These are phyloP conservation scores for Heteractis magnifica DNA, from an alignment of 92 coral and sea anemone genomes.

Conservation along the genomic window DNA sequence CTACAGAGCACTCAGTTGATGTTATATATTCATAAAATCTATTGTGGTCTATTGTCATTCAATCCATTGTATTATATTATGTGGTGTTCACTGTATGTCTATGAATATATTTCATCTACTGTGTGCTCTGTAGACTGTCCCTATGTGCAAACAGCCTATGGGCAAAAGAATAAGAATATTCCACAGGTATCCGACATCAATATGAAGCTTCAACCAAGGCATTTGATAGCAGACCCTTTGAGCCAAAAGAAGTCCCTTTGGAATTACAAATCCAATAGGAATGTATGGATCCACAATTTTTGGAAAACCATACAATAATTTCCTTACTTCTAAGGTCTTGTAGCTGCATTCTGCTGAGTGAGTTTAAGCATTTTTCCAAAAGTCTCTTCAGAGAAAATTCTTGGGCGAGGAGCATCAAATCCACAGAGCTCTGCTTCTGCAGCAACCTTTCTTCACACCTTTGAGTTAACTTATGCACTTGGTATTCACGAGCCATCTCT, in stretches of 20 bases:
- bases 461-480: slow-evolving; percentile 52
- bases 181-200: no score
- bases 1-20: no score
- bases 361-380: slow-evolving; percentile 64
- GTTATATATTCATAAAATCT: not conserved
- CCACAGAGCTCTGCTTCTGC: slow-evolving; percentile 74
- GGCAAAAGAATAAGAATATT: no score
- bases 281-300: no score
- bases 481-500: slow-evolving; percentile 76
- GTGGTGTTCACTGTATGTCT: not conserved
- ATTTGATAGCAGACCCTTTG: no score
- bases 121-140: no score
- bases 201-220: no score
- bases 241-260: no score
- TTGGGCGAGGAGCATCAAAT: slow-evolving; percentile 63
- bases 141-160: no score
- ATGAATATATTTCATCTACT: not conserved
- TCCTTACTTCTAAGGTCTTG: slow-evolving; percentile 57
- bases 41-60: no score
- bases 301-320: not conserved
- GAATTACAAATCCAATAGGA: no score
- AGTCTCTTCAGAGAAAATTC: slow-evolving; percentile 72
- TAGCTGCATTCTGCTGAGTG: slow-evolving; percentile 71
- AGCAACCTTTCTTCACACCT: slow-evolving; percentile 73
- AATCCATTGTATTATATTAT: no score